A percentile compares a stretch with the other conserved stretches of the same genome.
These are phyloP conservation scores for Umimayanthus chanpuru DNA, from an alignment of 92 coral and sea anemone genomes.

Conservation along the genomic window DNA sequence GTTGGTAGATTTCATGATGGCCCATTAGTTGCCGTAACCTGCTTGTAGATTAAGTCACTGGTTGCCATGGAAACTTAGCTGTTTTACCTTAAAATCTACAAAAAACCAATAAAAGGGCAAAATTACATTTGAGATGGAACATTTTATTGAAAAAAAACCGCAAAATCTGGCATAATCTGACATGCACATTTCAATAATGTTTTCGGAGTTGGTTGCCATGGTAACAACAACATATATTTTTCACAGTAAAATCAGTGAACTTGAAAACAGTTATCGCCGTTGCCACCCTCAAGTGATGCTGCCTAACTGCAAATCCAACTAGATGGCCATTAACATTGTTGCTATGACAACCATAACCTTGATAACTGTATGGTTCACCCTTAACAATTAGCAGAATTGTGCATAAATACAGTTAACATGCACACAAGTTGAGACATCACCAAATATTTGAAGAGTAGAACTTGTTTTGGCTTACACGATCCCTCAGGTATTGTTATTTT, in stretches of 20 bases:
- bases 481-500: no score
- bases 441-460: no score
- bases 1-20: constrained; percentile 7
- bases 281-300: background rate
- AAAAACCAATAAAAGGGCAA: constrained; percentile 13
- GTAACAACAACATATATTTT: background rate
- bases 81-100: background rate
- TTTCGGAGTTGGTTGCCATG: constrained; percentile 24
- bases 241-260: background rate
- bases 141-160: no score
- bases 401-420: background rate
- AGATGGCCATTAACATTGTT: background rate
- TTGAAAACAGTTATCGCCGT: constrained; percentile 11
- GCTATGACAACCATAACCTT: constrained; percentile 1
- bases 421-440: no score
- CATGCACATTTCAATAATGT: background rate
- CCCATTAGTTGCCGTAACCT: background rate
- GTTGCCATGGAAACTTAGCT: background rate
- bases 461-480: no score
- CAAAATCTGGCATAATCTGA: no score
- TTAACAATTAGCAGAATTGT: background rate
- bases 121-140: background rate
- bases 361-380: background rate
- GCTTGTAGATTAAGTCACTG: background rate
- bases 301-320: background rate